Base-by-base conservation (phyloP, 2,113 vertebrate genomes). In the Asarcornis scutulata region DNA sequence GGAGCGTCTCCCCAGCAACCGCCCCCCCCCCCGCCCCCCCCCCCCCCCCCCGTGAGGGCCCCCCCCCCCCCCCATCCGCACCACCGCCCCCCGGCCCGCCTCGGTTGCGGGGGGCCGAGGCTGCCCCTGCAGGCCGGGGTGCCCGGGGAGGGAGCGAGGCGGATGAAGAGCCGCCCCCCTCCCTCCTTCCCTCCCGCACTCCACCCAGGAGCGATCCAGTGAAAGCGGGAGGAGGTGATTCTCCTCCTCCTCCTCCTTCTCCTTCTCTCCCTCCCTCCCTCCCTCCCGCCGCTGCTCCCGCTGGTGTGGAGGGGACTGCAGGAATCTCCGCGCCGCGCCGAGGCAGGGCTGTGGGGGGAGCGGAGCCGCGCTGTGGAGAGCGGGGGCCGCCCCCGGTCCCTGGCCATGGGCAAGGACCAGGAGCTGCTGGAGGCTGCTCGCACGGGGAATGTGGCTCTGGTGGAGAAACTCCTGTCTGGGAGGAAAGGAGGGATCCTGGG, bases 401-500 rank as follows among this genome's bases (percentile, higher is more conserved):
- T 97, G 97, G 97, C 98, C 98, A 99, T 99, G 99, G 99, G 99
- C 78, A 99, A 99, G 97, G 99, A 99, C 97, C 99, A 99, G 98
- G 99, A 99, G 97, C 99, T 99, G 94, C 98, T 99, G 98, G 99
- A 99, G 97, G 99, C 99, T 84, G 98, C 99, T 96, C 99, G 99
- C 93, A 99, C 99, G 74, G 99, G 99, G 97, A 99, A 99, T 96
- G 99, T 99, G 95, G 98, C 98, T 97, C 95, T 99, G 98, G 99
- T 99, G 98, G 99, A 99, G 98, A 99, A 99, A 98, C 98, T 99
- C 98, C 97, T 99, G 93, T 99, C 98, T 97, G 99, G 99, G 83
- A 99, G 98, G 98, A 99, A 98, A 97, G 99, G 99, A 98, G 99
- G 99, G 97, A 98, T 99, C 94, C 98, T 99, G 98, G 99, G 99